A percentile compares a stretch with the other conserved stretches of the same genome.
Evolutionary conservation across 2,888 invertebrate species (phyloP).

Genomic region (Agrochola lychnidis): DNA sequence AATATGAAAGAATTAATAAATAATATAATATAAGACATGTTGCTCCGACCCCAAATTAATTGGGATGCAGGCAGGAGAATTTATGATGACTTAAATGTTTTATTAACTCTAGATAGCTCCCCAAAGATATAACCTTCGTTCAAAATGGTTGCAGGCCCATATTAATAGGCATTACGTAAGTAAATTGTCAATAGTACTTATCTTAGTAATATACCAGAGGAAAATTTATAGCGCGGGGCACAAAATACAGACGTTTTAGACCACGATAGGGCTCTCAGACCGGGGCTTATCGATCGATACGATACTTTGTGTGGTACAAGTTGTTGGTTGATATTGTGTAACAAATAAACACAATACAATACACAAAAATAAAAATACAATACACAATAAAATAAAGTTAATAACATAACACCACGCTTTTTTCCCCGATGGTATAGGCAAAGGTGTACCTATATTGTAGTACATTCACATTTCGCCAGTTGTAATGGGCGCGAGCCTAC

Average conservation of each 20-base stretch:
- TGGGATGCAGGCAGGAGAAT: background rate
- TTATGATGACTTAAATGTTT: background rate
- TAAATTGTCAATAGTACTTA: slow-evolving; percentile 30
- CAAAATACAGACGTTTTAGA: slow-evolving; percentile 67
- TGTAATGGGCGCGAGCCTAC: too few relatives aligned
- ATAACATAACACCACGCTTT: too few relatives aligned
- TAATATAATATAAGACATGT: background rate
- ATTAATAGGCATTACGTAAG: slow-evolving; percentile 21
- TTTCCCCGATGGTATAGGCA: too few relatives aligned
- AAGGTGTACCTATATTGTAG: too few relatives aligned
- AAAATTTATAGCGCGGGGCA: slow-evolving; percentile 66
- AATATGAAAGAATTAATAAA: background rate
- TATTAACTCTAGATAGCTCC: background rate
- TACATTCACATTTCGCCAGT: too few relatives aligned
- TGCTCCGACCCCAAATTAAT: background rate
- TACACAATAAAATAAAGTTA: background rate
- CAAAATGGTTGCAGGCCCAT: background rate
- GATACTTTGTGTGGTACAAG: slow-evolving; percentile 62
- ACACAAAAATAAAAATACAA: too few relatives aligned
- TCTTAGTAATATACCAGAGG: slow-evolving; percentile 5
- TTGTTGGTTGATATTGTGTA: background rate
- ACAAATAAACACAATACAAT: too few relatives aligned
- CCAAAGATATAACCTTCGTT: background rate
- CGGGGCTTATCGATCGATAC: slow-evolving; percentile 65
- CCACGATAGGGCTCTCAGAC: slow-evolving; percentile 69